Conservation (phyloP, 2,888 invertebrate genomes). For the Drosophila mimica region DNA sequence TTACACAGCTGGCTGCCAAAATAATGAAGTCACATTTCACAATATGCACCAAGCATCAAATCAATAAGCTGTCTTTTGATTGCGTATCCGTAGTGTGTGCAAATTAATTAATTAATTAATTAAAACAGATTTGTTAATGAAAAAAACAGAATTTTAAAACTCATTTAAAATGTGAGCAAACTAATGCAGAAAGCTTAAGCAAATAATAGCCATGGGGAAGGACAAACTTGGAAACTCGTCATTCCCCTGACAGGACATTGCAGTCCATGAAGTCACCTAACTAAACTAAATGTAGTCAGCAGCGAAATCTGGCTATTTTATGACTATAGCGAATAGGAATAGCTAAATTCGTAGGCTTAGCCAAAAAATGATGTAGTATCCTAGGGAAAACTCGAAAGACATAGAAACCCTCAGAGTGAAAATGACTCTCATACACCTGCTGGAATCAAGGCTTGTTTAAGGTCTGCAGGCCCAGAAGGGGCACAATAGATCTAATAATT, state of each 20-base stretch:
- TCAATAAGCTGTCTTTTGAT: constrained; percentile 52
- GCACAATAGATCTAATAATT: background rate
- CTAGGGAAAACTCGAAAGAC: background rate
- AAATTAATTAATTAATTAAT: constrained; percentile 28
- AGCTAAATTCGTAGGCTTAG: too few relatives aligned
- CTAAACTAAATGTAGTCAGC: background rate
- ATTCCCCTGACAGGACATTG: background rate
- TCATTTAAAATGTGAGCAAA: background rate
- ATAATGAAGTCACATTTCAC: constrained; percentile 42
- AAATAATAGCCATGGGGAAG: background rate
- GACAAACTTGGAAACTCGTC: background rate
- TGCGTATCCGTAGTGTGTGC: constrained; percentile 64
- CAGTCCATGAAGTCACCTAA: background rate
- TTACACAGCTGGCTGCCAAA: constrained; percentile 44
- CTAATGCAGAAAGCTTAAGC: too few relatives aligned
- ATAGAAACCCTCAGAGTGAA: background rate
- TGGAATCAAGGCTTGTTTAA: background rate
- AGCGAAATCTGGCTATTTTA: background rate
- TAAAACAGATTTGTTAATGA: constrained; percentile 30
- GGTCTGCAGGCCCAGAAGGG: background rate
- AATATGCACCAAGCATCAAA: constrained; percentile 14
- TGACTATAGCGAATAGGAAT: background rate
- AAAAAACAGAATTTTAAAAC: background rate
- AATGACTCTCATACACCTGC: background rate
- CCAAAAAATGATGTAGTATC: background rate